Evolutionary conservation across 2,797 vertebrate genomes (phyloP).

Genomic region (Anolis apletophallus): DNA sequence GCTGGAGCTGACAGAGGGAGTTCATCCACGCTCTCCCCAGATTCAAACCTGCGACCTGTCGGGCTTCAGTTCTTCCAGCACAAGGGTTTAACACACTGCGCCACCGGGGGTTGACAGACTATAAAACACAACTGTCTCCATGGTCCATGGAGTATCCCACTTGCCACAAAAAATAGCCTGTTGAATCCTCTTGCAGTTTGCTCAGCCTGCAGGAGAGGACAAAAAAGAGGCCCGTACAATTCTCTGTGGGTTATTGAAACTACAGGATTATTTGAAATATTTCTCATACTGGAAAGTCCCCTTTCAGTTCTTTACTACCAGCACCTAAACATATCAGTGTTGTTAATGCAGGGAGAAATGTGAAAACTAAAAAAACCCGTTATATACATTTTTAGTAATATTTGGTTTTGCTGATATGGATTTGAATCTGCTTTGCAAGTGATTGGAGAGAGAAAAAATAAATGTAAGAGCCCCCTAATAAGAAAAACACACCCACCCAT

Average conservation of each 20-base stretch:
- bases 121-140: too few species aligned
- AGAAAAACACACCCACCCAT: not conserved
- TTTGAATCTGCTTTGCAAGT: not conserved
- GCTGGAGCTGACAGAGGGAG: too few species aligned
- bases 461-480: not conserved
- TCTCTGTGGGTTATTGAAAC: not conserved
- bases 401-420: not conserved
- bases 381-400: not conserved
- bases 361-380: not conserved
- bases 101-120: too few species aligned
- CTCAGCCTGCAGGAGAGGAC: not conserved
- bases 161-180: not conserved
- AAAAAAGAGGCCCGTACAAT: not conserved
- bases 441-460: not conserved
- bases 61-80: too few species aligned
- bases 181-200: too few species aligned
- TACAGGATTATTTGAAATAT: not conserved
- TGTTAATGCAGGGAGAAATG: not conserved
- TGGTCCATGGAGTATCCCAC: too few species aligned
- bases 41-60: too few species aligned
- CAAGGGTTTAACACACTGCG: too few species aligned
- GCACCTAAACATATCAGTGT: not conserved
- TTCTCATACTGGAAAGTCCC: not conserved
- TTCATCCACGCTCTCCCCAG: too few species aligned
- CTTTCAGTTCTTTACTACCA: too few species aligned